These are phyloP conservation scores for Rapana venosa DNA, from an alignment of 2,888 invertebrate species.

Conservation along the genomic window DNA sequence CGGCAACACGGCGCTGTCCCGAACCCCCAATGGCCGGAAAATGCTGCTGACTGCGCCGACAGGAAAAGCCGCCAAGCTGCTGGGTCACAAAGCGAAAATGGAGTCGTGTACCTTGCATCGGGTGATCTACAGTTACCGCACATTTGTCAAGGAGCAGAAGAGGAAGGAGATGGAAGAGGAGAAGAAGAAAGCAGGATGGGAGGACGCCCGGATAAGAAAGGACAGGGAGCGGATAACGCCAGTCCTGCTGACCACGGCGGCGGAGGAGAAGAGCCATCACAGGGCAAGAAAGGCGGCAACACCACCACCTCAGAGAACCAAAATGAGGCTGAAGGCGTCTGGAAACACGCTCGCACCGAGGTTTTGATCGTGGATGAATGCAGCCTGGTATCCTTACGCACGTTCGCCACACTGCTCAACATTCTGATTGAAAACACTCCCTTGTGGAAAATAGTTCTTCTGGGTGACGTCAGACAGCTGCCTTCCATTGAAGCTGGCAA, in stretches of 20 bases:
- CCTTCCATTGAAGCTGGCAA: conserved; percentile 75
- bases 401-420: conserved; percentile 64
- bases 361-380: conserved; percentile 73
- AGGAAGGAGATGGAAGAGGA: conserved; percentile 16
- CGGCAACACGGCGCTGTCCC: conserved; percentile 38
- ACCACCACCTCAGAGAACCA: not conserved
- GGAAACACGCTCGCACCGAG: conserved; percentile 47
- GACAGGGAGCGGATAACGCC: not conserved
- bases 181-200: conserved; percentile 37
- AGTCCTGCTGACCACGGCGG: not conserved
- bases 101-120: conserved; percentile 70
- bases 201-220: not conserved
- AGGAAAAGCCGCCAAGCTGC: conserved; percentile 71
- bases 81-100: conserved; percentile 65
- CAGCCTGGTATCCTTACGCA: conserved; percentile 70
- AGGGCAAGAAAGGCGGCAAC: not conserved
- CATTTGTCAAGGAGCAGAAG: conserved; percentile 31
- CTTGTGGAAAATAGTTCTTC: conserved; percentile 65
- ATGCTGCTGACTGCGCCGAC: conserved; percentile 73
- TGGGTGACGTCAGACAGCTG: conserved; percentile 73
- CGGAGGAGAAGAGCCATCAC: not conserved
- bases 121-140: conserved; percentile 57
- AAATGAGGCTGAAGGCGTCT: not conserved
- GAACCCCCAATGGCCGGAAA: conserved; percentile 37
- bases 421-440: conserved; percentile 61